Base-by-base conservation (phyloP, 2,888 invertebrate species). In the Thecocarcelia acutangulata region DNA sequence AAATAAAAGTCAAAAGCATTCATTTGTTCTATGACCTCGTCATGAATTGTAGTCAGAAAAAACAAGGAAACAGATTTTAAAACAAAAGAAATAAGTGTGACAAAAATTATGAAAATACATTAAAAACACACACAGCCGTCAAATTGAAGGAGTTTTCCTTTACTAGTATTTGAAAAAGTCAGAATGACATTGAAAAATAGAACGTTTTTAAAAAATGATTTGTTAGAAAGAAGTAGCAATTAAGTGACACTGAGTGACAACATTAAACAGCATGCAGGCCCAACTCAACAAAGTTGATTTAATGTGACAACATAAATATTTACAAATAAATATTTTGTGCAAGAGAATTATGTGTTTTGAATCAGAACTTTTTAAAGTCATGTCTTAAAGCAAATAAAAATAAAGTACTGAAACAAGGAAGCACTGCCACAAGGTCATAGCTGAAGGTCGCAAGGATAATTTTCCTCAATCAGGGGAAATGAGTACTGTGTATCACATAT, bases 221-320 rank as follows among this genome's bases (percentile, higher is more conserved):
- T 33, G 33, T 33, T 33, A 21, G 68, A 17, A 63, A 84, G 63
- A 68, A 70, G 63, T 58, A 63, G 75, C 84, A 85, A 75, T 80
- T 80, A 84, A 82, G 84, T 85, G 87, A 68, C 86, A 87, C 85
- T 84, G 84, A 85, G 82, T 73, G 58, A 73, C 70, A 77, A 58
- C 68, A 69, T 4, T 11, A 3, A 59, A 69, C 40, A 70, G 63
- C 56, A 72, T 73, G 78, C 83, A 77, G 74, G 78, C 3, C 54
- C 84, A 82, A 85, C 84, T 85, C 84, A 24, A 42, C 24, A 33
- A 13, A 59, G 9, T 17, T 17, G 21, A 86, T 33, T 33, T 33
- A 33, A 33, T 85, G 85, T 86, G 86, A 86, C 81, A 86, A 87
- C 83, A 83, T 50, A 85, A 83, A 85, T 87, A 87, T 88, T 87